Base-by-base conservation (phyloP, 2,113 vertebrate species). In the Channa argus region DNA sequence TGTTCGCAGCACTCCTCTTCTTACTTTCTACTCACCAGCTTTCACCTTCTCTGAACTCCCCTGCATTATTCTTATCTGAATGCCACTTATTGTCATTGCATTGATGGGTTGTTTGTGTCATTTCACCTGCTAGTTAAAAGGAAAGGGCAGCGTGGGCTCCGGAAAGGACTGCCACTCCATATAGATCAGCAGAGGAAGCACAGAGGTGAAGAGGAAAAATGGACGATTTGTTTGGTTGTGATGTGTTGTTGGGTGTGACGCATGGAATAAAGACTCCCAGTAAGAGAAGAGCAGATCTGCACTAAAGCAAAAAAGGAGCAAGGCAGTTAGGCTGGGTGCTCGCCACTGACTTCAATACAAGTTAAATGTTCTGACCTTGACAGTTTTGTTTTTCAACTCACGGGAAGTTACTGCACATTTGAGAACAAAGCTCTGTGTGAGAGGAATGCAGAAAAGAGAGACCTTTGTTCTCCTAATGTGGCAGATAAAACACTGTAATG, bases 121-220 rank as follows among this genome's bases (percentile, higher is more conserved):
- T 82, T 84, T 83, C 46, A 36, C 9, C 56, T 1, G n/a, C 77
- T 83, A 84, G 90, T 89, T 89, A 77, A 78, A 56, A 89, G 76
- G 44, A 80, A 83, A 86, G 65, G 58, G 52, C 74, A 81, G 66
- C 13, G 10, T 58, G 58, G 41, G 47, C 51, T 70, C 74, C 69
- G 63, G 71, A 77, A 75, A 46, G 69, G 63, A 69, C 53, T 56
- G 63, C 55, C 63, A 33, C 54, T 63, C 67, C 41, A 44, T 56
- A 66, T 69, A 84, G 45, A 71, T 56, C 62, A 58, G 74, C 71
- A 67, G 50, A 52, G 36, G 37, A 12, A 52, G 9, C 7, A 24
- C 33, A 33, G 39, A 55, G 46, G 15, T 24, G 8, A 37, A 72
- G 36, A 68, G 5, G 34, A 49, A 56, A 63, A 77, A 74, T 2